Percentiles rank a stretch among this genome's conserved stretches.
Conservation (phyloP, 2,888 invertebrate species). For the Sarcophaga caerulescens region DNA sequence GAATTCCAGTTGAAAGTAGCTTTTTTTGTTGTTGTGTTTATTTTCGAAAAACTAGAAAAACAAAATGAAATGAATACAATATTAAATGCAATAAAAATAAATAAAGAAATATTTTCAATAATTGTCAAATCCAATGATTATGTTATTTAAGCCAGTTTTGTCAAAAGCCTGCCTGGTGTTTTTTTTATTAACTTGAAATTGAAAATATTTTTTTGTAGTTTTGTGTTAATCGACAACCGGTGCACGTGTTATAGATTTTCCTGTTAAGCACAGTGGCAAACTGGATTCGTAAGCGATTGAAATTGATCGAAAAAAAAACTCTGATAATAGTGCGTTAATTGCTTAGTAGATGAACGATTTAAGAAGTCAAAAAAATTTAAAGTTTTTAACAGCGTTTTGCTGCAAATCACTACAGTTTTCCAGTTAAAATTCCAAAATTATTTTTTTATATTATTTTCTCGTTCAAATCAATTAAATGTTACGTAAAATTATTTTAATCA, state of each 20-base stretch:
- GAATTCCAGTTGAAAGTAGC: no score
- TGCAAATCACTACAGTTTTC: slow-evolving; percentile 1
- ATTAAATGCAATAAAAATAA: no score
- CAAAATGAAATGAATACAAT: no score
- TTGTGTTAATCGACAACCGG: background rate
- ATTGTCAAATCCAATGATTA: background rate
- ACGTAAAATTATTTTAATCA: slow-evolving; percentile 24
- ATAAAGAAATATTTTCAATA: background rate
- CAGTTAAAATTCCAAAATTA: background rate
- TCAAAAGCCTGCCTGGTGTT: background rate
- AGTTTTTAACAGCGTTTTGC: background rate
- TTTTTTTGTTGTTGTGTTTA: no score
- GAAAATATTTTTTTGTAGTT: background rate
- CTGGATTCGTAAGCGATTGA: slow-evolving; percentile 18
- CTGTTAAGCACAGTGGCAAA: background rate
- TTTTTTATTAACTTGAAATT: slow-evolving; percentile 7
- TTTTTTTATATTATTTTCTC: slow-evolving; percentile 18
- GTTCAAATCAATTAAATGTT: slow-evolving; percentile 18
- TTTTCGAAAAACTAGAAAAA: no score
- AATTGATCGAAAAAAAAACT: slow-evolving; percentile 6
- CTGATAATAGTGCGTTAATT: slow-evolving; percentile 56
- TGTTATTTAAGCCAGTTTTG: background rate
- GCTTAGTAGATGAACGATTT: slow-evolving; percentile 53
- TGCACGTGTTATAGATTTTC: slow-evolving; percentile 59
- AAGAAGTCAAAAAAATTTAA: slow-evolving; percentile 25